Base-by-base conservation (phyloP, 2,888 invertebrate genomes). In the Magallana nippona region DNA sequence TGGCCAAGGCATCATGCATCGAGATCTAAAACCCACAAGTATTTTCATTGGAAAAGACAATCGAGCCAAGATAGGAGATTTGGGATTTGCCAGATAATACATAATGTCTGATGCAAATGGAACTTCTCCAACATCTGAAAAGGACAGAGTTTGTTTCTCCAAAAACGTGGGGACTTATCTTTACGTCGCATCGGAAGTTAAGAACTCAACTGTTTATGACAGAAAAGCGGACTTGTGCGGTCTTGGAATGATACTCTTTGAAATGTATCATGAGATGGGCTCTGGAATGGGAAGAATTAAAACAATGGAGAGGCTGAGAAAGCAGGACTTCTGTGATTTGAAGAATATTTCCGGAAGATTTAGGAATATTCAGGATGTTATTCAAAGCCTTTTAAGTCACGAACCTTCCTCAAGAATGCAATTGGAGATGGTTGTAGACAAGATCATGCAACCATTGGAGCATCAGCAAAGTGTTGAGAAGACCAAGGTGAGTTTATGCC, bases 381-480 rank as follows among this genome's bases (percentile, higher is more conserved):
- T 60, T 60, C n/a, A 60, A 19, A 60, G 60, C 60, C 60, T 60
- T 60, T 60, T 60, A 19, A 60, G n/a, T 10, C 60, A 60, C 19
- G 60, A 60, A 2, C 60, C 60, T 10, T 60, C 60, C 2, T 17
- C 19, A 17, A 8, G 60, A 10, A 60, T 60, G 60, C 19, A 60
- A 19, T 19, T 60, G 60, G 60, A 60, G 5, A 60, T n/a, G 19
- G 60, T 60, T 60, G 10, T 17, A 10, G 60, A 60, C 44, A 44
- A 44, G 15, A 19, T 60, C n/a, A 60, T 60, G 60, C 19, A n/a
- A n/a, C 60, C 60, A 1, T 19, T 60, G 10, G 60, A 60, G 19
- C 60, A 60, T n/a, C 60, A 60, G n/a, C 60, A 60, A 60, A 60
- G 60, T 60, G 60, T 60, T n/a, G 60, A 60, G 19, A 60, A 19